Base-by-base conservation (phyloP, 2,888 invertebrate species). In the Drosophila conformis region DNA sequence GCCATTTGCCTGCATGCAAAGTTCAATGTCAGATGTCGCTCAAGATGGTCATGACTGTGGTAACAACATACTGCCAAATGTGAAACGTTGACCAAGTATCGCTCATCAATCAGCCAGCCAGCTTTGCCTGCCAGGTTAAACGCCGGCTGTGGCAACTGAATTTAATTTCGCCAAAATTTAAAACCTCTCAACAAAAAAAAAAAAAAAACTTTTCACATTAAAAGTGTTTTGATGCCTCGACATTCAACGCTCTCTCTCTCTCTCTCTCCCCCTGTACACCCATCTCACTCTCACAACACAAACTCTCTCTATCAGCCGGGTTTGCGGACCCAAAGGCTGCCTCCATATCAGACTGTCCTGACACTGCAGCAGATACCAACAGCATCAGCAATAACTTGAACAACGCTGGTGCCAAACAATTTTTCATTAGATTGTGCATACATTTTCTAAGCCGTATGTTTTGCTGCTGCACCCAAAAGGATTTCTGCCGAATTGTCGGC, bases 21-120 rank as follows among this genome's bases (percentile, higher is more conserved):
- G 89, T 89, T 87, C 90, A 90, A 77, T 90, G 90, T 80, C 76
- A 73, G 83, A 76, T 78, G 87, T 73, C 87, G 83, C 90, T 89
- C 90, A 83, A 79, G 71, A 70, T 77, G 86, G 61, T 68, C 59
- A 49, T 31, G 46, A 36, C 35, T 25, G 46, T 46, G 15, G 40
- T 40, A 54, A 36, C 33, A 27, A 38, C 59, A 59, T 49, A 48
- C 35, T 66, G 61, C 38, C 69, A 78, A 67, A 61, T 77, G 76
- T 57, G 69, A 76, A 58, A 68, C 57, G 40, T 40, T 33, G 51
- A 61, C 52, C 53, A 56, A 48, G 25, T 21, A 57, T 52, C 52
- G 68, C 73, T 74, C 89, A 86, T 86, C 85, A 85, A 86, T 88
- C 85, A 90, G 68, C 33, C 33, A 33, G 33, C 33, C 11, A 33